Conservation (phyloP, 2,113 vertebrate genomes). For the Melospiza melodia region DNA sequence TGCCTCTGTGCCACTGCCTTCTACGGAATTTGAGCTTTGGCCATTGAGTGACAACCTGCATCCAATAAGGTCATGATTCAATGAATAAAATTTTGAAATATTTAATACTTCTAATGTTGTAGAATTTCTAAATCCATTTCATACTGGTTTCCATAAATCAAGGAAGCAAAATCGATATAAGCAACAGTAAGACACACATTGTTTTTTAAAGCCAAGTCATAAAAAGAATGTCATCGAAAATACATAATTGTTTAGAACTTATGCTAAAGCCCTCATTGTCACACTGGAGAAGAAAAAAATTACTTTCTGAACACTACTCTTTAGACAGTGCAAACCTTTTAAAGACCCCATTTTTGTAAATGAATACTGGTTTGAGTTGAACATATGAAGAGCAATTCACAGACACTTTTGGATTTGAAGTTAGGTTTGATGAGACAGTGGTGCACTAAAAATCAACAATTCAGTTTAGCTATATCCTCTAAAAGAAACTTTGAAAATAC, state of each 20-base stretch:
- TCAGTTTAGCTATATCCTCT: background rate
- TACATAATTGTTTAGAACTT: background rate
- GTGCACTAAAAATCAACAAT: background rate
- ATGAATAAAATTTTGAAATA: background rate
- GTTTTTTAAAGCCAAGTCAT: background rate
- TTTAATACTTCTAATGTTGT: background rate
- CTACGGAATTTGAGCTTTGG: background rate
- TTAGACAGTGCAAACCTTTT: background rate
- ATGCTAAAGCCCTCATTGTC: background rate
- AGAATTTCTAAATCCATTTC: background rate
- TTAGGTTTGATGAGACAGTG: background rate
- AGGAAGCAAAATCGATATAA: background rate
- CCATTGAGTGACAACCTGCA: background rate
- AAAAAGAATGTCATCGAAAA: background rate
- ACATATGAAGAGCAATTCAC: background rate
- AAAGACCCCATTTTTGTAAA: background rate
- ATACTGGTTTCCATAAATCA: background rate
- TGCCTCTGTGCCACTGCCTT: background rate
- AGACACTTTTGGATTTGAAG: background rate
- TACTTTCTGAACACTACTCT: background rate
- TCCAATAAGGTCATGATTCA: background rate
- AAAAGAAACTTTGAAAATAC: background rate
- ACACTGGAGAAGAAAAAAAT: background rate
- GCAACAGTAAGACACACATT: background rate
- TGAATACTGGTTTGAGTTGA: background rate